Evolutionary conservation across 1,140 invertebrate genomes (phyloP).

Genomic region (Cardiocondyla obscurior): DNA sequence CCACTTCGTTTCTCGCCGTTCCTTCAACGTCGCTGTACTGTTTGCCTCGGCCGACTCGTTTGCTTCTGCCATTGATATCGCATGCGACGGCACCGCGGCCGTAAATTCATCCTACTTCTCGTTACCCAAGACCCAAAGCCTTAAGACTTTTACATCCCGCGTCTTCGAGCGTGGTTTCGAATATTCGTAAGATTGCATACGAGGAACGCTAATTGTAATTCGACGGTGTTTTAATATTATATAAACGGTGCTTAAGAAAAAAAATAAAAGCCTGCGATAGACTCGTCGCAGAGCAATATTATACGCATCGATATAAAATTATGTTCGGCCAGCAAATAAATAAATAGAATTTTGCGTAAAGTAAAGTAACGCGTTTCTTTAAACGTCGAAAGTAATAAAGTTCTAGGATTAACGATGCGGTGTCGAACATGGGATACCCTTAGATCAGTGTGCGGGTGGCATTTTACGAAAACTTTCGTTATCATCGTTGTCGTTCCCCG

Average conservation of each 20-base stretch:
- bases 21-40: constrained; percentile 40
- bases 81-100: constrained; percentile 25
- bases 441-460: not conserved
- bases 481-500: not conserved
- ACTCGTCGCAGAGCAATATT: not conserved
- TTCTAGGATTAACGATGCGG: not conserved
- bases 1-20: constrained; percentile 45
- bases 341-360: constrained; percentile 1
- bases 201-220: not conserved
- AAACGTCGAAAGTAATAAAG: not conserved
- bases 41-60: constrained; percentile 64
- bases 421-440: not conserved
- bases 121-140: constrained; percentile 11
- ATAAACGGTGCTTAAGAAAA: not conserved
- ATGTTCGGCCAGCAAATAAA: not conserved
- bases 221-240: not conserved
- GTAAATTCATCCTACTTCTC: constrained; percentile 66
- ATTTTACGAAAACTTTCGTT: constrained; percentile 20
- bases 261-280: too few relatives aligned
- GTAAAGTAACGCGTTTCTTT: not conserved
- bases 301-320: not conserved
- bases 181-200: not conserved
- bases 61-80: constrained; percentile 68
- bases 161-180: not conserved
- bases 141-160: not conserved